Evolutionary conservation across 2,888 invertebrate genomes (phyloP), one percentile per base, ranked within the genome.

Genomic region (Choristoneura rosaceana): DNA sequence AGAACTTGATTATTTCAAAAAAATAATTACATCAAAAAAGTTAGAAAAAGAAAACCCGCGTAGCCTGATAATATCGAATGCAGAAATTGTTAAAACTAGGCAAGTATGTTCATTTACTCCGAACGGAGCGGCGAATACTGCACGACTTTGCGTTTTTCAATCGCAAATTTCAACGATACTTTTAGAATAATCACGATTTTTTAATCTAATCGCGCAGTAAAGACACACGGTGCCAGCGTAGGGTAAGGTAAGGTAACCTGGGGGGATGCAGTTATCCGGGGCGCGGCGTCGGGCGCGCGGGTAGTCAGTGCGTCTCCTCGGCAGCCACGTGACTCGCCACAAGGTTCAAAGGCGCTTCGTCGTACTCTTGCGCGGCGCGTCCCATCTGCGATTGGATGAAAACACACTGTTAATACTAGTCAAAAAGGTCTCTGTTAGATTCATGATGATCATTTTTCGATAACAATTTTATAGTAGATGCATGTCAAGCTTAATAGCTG

Each of bases 241-340:
- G 50, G 50, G 15, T 17, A 52, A 52, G 50, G 15, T 17, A 52
- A 52, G 50, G 50, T 52, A 52, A 52, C 50, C 50, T 52, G 50
- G 4, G n/a, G 4, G n/a, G 47, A 10, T 63, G 33, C 14, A 12
- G 47, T 60, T 60, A 59, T 59, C 59, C 38, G 5, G 67, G 71
- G 61, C 61, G 78, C 73, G 69, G 76, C 45, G 47, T 4, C 47
- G 47, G 47, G 74, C 74, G 69, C 65, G 59, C 43, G 74, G 74
- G 76, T 77, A 80, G 88, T 93, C 91, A 93, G 86, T 91, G 94
- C 86, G 94, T 95, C 84, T 95, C 95, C 76, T 95, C 96, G 78
- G 96, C 95, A 74, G 96, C 94, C 79, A 96, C 95, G 87, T 96
- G 96, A 69, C 96, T 96, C 61, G 96, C 95, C 66, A 96, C 96